These are phyloP conservation scores for Corythornis leucogaster DNA, from an alignment of 2,797 vertebrate species.

Conservation along the genomic window DNA sequence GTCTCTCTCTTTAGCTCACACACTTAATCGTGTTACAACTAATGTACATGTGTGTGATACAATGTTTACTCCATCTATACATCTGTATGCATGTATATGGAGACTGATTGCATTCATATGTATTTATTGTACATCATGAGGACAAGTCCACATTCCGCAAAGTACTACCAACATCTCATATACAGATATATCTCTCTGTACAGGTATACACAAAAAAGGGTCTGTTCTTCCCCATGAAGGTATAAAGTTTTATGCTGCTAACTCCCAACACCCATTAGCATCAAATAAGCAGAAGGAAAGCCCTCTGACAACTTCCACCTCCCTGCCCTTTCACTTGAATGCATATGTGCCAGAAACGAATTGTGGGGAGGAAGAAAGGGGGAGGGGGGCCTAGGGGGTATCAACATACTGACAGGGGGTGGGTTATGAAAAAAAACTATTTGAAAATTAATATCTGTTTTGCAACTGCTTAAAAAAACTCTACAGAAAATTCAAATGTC, in stretches of 20 bases:
- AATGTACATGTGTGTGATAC: constrained; percentile 26
- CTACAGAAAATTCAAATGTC: constrained; percentile 29
- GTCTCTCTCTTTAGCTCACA: constrained; percentile 69
- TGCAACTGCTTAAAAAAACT: constrained; percentile 15
- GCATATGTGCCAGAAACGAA: constrained; percentile 61
- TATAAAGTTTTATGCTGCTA: constrained; percentile 69
- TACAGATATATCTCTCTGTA: constrained; percentile 78
- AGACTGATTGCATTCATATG: constrained; percentile 67
- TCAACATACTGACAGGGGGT: constrained; percentile 19
- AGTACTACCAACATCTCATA: constrained; percentile 76
- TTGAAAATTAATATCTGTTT: constrained; percentile 26
- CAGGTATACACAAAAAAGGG: constrained; percentile 76
- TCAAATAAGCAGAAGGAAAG: constrained; percentile 73
- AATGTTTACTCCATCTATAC: constrained; percentile 12
- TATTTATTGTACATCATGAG: constrained; percentile 76
- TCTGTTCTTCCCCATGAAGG: constrained; percentile 57
- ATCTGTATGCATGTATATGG: constrained; percentile 71
- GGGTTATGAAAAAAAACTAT: constrained; percentile 1
- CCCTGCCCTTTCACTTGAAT: constrained; percentile 63
- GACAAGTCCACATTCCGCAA: constrained; percentile 78
- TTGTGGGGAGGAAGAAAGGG: background rate
- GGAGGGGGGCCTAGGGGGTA: background rate
- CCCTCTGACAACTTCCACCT: constrained; percentile 71
- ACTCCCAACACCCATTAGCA: constrained; percentile 67
- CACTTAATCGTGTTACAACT: background rate